Percentiles rank a stretch among this genome's conserved stretches.
phyloP scores from a whole-genome alignment of 2,797 vertebrate species.

The Stomatorhinus walkeri region DNA sequence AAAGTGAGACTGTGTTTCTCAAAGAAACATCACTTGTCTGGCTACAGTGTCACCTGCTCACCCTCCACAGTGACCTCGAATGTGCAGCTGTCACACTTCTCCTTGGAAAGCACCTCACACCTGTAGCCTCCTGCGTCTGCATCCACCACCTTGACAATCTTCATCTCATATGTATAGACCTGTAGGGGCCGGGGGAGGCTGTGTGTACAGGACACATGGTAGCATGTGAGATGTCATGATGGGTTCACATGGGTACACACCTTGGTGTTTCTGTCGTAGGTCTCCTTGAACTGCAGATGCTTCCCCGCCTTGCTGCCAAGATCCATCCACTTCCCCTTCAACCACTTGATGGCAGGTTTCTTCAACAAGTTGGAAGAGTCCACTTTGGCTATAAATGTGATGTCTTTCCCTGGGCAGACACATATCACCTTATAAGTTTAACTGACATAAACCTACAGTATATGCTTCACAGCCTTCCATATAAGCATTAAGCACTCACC shows the following conservation, averaged over 20 bases:
- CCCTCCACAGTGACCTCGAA: slow-evolving; percentile 78
- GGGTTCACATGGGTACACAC: slow-evolving; percentile 40
- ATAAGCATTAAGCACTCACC: slow-evolving; percentile 42
- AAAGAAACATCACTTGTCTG: background rate
- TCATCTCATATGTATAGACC: slow-evolving; percentile 79
- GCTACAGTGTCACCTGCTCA: slow-evolving; percentile 35
- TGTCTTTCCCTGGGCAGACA: slow-evolving; percentile 54
- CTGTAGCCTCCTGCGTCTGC: slow-evolving; percentile 77
- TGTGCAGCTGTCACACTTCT: slow-evolving; percentile 73
- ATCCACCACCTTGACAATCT: slow-evolving; percentile 67
- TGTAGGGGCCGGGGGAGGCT: slow-evolving; percentile 39
- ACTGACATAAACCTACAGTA: background rate
- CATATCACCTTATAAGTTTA: background rate
- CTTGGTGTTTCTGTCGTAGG: slow-evolving; percentile 74
- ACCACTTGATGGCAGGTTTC: slow-evolving; percentile 75
- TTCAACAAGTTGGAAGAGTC: slow-evolving; percentile 57
- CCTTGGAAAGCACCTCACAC: slow-evolving; percentile 80
- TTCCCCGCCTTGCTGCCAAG: slow-evolving; percentile 76
- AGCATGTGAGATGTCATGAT: background rate
- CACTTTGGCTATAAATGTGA: slow-evolving; percentile 62
- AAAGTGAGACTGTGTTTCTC: slow-evolving; percentile 2
- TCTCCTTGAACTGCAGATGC: slow-evolving; percentile 75
- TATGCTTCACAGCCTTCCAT: background rate
- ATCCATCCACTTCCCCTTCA: slow-evolving; percentile 92
- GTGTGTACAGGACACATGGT: background rate